Base-by-base conservation (phyloP, 2,888 invertebrate genomes). In the Melipona bicolor region DNA sequence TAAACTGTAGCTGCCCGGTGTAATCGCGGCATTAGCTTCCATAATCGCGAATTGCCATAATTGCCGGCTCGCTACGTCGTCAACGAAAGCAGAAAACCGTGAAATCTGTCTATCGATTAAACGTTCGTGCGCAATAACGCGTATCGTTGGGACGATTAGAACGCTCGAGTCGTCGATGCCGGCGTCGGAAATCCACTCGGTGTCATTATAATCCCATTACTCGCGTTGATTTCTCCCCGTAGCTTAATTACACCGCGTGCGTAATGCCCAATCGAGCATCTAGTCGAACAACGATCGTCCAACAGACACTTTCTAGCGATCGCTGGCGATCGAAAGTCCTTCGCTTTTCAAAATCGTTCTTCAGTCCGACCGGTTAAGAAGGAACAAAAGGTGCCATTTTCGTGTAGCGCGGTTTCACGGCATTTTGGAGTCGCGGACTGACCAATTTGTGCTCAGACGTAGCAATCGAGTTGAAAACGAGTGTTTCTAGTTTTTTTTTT, bases 201-300 rank as follows among this genome's bases (percentile, higher is more conserved):
- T 19, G 61, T 79, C 79, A 82, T 89, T 88, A 85, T 85, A 89
- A 87, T 82, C 79, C 77, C 85, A 89, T 88, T 88, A 87, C 56
- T 19, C 27, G 52, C 75, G 56, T 74, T 62, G 36, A 78, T 76
- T 78, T 61, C 71, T 83, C 32, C 54, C 61, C 19, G 68, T 67
- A n/a, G 43, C 64, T 61, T 87, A 88, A 89, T 88, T 85, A 72
- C 81, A 77, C 62, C 36, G 0, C n/a, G 24, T 49, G 59, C 59
- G 24, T 54, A 52, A 62, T 9, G 49, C 19, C n/a, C 49, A 70
- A 59, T 68, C 61, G 19, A 24, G 54, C 49, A 49, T 6, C 73
- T 0, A 43, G n/a, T 27, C 43, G 24, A n/a, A n/a, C 21, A 49
- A 3, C 13, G 27, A 52, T 36, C 27, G 17, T 24, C 50, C 32